Evolutionary conservation across 2,113 vertebrate genomes (phyloP).

Genomic region (Sander lucioperca): DNA sequence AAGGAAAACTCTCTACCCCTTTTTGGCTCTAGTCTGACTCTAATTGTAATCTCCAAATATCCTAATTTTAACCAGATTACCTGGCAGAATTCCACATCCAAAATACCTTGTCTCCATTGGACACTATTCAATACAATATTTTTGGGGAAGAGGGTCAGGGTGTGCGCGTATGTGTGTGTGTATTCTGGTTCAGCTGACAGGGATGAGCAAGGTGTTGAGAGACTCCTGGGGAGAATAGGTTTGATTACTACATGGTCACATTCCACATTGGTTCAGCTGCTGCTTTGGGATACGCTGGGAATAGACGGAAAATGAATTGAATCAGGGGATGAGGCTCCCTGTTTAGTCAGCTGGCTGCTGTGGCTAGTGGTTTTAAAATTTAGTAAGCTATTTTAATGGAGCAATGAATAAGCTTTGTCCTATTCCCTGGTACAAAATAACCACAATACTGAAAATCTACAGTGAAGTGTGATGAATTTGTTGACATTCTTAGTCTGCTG

Average conservation of each 20-base stretch:
- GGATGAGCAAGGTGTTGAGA: slow-evolving; percentile 43
- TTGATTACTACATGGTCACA: slow-evolving; percentile 34
- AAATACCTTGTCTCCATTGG: slow-evolving; percentile 14
- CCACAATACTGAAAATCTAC: neutral
- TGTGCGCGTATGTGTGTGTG: neutral
- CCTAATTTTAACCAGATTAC: neutral
- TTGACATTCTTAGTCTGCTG: neutral
- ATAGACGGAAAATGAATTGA: slow-evolving; percentile 40
- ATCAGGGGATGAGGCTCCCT: neutral
- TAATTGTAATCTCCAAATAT: neutral
- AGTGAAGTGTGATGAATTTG: neutral
- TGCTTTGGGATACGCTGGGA: slow-evolving; percentile 10
- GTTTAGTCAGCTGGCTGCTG: slow-evolving; percentile 38
- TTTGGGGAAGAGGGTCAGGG: slow-evolving; percentile 25
- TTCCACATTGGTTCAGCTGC: slow-evolving; percentile 53
- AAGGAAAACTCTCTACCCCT: neutral
- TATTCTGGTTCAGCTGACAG: slow-evolving; percentile 43
- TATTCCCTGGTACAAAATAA: neutral
- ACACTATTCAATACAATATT: neutral
- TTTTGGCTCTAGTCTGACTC: neutral
- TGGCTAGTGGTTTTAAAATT: slow-evolving; percentile 10
- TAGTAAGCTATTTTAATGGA: slow-evolving; percentile 5
- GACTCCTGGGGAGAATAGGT: slow-evolving; percentile 34
- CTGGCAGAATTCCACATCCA: slow-evolving; percentile 22
- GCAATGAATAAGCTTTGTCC: neutral